phyloP scores from a whole-genome alignment of 2,888 invertebrate species.

The Tachina lurida region DNA sequence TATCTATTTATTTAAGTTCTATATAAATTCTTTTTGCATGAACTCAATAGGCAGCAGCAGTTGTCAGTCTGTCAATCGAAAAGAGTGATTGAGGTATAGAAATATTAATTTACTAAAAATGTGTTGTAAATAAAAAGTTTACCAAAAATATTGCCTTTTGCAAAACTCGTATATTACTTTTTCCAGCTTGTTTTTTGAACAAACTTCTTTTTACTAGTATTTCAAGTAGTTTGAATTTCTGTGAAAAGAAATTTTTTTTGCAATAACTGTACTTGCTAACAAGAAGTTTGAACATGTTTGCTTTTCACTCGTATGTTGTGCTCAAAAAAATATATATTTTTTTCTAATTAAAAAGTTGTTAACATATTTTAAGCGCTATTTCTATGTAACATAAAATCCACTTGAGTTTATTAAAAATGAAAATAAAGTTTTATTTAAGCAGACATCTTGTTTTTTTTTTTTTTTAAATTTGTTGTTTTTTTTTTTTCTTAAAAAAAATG shows the following conservation, averaged over 20 bases:
- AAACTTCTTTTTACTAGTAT: neutral
- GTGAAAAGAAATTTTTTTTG: no score
- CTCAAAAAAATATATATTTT: neutral
- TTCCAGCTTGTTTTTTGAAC: neutral
- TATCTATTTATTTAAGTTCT: constrained; percentile 25
- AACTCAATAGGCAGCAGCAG: constrained; percentile 22
- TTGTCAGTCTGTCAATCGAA: constrained; percentile 20
- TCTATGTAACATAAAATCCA: no score
- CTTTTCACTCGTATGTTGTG: no score
- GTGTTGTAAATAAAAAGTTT: neutral
- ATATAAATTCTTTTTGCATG: neutral
- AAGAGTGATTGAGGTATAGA: constrained; percentile 5
- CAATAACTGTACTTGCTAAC: neutral
- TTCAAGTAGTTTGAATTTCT: neutral
- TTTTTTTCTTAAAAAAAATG: no score
- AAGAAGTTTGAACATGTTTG: neutral
- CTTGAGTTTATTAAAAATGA: no score
- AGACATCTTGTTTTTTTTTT: no score
- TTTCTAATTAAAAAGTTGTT: constrained; percentile 2
- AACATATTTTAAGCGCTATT: neutral
- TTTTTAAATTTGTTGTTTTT: no score
- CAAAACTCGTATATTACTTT: neutral
- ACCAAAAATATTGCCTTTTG: no score
- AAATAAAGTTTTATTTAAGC: no score
- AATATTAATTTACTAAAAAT: neutral